These are phyloP conservation scores for Apodemus speciosus DNA, from an alignment of 2,113 vertebrate genomes.

Conservation along the genomic window DNA sequence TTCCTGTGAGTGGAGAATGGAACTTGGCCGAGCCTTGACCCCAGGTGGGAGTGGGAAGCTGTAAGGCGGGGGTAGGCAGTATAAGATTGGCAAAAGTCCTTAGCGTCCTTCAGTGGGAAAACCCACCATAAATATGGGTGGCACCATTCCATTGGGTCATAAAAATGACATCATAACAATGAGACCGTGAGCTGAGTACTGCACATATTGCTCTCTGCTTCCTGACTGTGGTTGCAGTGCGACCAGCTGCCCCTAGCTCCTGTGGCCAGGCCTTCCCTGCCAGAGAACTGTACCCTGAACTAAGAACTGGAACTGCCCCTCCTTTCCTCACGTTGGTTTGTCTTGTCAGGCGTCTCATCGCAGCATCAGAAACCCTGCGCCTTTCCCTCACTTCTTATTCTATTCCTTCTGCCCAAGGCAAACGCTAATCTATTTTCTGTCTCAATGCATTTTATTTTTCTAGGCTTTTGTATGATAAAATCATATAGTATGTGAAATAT, in stretches of 20 bases:
- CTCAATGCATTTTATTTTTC: background rate
- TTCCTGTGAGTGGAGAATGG: no score
- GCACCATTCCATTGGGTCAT: background rate
- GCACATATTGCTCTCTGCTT: no score
- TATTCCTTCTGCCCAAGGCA: background rate
- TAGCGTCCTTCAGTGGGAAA: background rate
- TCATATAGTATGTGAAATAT: background rate
- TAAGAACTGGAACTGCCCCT: no score
- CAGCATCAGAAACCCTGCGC: background rate
- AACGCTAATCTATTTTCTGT: background rate
- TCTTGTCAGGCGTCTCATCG: background rate
- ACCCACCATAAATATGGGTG: background rate
- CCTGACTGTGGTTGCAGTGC: background rate
- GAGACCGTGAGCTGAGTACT: no score
- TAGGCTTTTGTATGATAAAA: background rate
- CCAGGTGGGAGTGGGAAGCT: no score
- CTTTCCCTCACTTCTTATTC: background rate
- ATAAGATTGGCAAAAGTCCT: no score
- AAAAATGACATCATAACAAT: background rate
- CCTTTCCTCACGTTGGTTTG: no score
- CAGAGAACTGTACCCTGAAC: background rate
- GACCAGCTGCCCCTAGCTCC: no score
- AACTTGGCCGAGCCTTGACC: no score
- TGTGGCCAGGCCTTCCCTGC: background rate
- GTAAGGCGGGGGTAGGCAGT: no score